A percentile compares a stretch with the other conserved stretches of the same genome.
These are phyloP conservation scores for Lepisosteus osseus DNA, from an alignment of 2,113 vertebrate genomes.

Conservation along the genomic window DNA sequence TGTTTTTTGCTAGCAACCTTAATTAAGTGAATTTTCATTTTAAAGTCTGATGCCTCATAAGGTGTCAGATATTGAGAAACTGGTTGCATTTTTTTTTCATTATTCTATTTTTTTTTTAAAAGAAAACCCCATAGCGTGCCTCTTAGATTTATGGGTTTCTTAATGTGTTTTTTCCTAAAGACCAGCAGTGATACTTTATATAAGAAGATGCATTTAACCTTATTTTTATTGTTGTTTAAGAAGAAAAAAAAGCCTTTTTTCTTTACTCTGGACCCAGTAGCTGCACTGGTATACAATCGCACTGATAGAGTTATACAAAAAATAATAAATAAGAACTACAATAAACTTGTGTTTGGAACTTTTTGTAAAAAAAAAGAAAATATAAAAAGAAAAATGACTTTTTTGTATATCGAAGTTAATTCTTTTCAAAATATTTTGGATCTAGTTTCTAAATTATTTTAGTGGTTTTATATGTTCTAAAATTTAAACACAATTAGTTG, in stretches of 20 bases:
- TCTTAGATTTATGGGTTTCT: conserved; percentile 98
- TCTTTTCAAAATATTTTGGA: conserved; percentile 96
- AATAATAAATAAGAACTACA: conserved; percentile 70
- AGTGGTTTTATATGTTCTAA: conserved; percentile 94
- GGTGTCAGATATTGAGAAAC: conserved; percentile 44
- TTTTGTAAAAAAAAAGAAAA: conserved; percentile 75
- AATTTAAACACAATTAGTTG: conserved; percentile 68
- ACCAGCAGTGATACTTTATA: conserved; percentile 99
- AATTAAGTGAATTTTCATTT: conserved; percentile 84
- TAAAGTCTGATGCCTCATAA: conserved; percentile 54
- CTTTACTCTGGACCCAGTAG: conserved; percentile 97
- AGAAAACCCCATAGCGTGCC: conserved; percentile 93
- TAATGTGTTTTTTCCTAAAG: conserved; percentile 86
- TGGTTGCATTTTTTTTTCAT: conserved; percentile 51
- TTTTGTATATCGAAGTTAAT: conserved; percentile 97
- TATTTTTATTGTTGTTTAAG: conserved; percentile 90
- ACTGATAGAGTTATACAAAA: conserved; percentile 77
- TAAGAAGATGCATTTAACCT: conserved; percentile 86
- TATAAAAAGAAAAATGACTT: conserved; percentile 76
- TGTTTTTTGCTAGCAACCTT: conserved; percentile 85
- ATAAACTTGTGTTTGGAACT: conserved; percentile 86
- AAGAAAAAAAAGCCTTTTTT: conserved; percentile 74
- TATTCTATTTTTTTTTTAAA: conserved; percentile 70
- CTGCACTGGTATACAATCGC: conserved; percentile 95
- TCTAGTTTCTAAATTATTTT: conserved; percentile 99